These are phyloP conservation scores for Lycophotia porphyrea DNA, from an alignment of 2,888 invertebrate genomes.

Conservation along the genomic window DNA sequence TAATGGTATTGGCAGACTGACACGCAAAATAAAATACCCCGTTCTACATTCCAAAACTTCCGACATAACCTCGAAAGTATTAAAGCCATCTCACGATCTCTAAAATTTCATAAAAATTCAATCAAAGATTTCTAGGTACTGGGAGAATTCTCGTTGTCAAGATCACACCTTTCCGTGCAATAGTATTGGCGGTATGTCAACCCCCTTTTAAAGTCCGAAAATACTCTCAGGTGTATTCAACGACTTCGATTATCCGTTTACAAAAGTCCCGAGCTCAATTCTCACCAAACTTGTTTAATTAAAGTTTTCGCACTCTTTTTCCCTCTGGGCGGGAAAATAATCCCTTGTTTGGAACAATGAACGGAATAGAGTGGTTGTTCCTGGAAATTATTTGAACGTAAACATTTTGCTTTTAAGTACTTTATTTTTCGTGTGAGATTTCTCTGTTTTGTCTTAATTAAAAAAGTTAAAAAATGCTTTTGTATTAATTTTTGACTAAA, in stretches of 20 bases:
- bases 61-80: slow-evolving; percentile 37
- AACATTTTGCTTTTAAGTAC: background rate
- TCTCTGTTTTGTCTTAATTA: background rate
- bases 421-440: background rate
- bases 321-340: slow-evolving; percentile 88
- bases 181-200: slow-evolving; percentile 74
- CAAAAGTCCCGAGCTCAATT: slow-evolving; percentile 87
- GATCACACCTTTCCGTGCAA: slow-evolving; percentile 55
- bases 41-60: slow-evolving; percentile 51
- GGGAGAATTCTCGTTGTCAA: slow-evolving; percentile 61
- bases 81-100: slow-evolving; percentile 40
- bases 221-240: slow-evolving; percentile 86
- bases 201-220: slow-evolving; percentile 71
- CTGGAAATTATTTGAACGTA: background rate
- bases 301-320: slow-evolving; percentile 90
- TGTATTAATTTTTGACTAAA: background rate
- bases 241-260: slow-evolving; percentile 89
- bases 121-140: slow-evolving; percentile 43
- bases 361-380: slow-evolving; percentile 64
- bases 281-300: slow-evolving; percentile 90
- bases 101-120: slow-evolving; percentile 61
- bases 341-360: slow-evolving; percentile 81
- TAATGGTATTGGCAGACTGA: background rate
- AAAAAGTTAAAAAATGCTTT: background rate
- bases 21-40: slow-evolving; percentile 31